Evolutionary conservation across 1,140 invertebrate genomes (phyloP).

Genomic region (Oryctes rhinoceros): DNA sequence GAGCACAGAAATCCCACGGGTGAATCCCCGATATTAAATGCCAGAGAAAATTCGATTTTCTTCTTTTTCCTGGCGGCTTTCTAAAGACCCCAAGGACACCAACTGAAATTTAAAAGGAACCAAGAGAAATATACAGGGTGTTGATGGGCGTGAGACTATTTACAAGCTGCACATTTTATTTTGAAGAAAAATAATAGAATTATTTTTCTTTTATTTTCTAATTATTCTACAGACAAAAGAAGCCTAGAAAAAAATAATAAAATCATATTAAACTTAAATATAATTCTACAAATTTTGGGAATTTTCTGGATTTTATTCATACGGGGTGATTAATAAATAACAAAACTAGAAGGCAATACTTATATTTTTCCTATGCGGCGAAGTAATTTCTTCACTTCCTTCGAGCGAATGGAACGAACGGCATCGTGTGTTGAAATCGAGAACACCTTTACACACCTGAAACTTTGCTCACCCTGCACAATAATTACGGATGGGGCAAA

Average conservation of each 20-base stretch:
- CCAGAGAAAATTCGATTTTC: not conserved
- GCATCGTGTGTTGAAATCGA: not conserved
- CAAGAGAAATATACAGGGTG: not conserved
- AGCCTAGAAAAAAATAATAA: too few relatives aligned
- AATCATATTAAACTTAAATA: not conserved
- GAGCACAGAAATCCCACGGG: not conserved
- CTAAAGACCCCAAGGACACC: not conserved
- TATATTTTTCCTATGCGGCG: too few relatives aligned
- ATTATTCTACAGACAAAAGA: too few relatives aligned
- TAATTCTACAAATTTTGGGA: not conserved
- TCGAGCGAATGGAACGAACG: not conserved
- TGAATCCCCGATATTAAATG: constrained; percentile 3
- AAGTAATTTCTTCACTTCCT: not conserved
- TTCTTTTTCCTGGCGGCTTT: not conserved
- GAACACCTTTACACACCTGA: constrained; percentile 58
- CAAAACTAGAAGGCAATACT: too few relatives aligned
- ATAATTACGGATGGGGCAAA: constrained; percentile 57
- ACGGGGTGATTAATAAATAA: not conserved
- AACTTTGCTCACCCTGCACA: constrained; percentile 61
- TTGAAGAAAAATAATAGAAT: too few relatives aligned
- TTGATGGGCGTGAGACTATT: not conserved
- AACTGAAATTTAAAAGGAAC: not conserved
- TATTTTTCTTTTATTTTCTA: too few relatives aligned
- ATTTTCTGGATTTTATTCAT: not conserved
- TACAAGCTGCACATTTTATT: too few relatives aligned